Evolutionary conservation across 2,888 invertebrate species (phyloP).

Genomic region (Pollenia labialis): DNA sequence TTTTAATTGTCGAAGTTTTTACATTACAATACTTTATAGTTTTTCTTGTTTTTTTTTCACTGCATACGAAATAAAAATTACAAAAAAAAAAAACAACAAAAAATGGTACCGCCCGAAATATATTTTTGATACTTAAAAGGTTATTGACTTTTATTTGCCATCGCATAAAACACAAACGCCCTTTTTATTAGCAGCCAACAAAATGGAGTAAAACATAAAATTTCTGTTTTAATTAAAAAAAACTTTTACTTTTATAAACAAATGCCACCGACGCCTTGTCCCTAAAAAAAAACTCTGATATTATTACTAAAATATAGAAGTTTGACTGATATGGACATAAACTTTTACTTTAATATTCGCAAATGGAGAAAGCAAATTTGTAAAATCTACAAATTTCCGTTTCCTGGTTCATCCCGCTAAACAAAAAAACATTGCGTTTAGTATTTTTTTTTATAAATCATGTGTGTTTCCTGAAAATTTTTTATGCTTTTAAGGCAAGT

Average conservation of each 20-base stretch:
- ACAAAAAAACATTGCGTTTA: background rate
- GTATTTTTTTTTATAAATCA: background rate
- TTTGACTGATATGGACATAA: background rate
- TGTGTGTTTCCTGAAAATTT: background rate
- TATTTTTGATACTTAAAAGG: conserved; percentile 56
- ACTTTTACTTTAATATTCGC: background rate
- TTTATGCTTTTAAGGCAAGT: conserved; percentile 18
- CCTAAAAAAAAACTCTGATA: conserved; percentile 13
- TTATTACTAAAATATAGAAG: conserved; percentile 1
- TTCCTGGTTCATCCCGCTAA: conserved; percentile 2
- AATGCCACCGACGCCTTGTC: too few species aligned
- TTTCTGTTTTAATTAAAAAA: conserved; percentile 9
- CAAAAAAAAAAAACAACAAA: background rate
- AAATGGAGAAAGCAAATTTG: background rate
- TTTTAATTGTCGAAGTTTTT: conserved; percentile 73
- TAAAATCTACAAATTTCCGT: conserved; percentile 1
- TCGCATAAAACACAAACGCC: conserved; percentile 38
- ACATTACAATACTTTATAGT: conserved; percentile 48
- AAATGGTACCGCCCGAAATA: background rate
- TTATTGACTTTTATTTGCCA: conserved; percentile 61
- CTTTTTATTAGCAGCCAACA: background rate
- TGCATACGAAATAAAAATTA: conserved; percentile 23
- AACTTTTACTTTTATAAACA: conserved; percentile 48
- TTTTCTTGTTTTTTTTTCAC: background rate
- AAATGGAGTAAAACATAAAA: background rate